Percentiles rank a stretch among this genome's conserved stretches.
These are phyloP conservation scores for Rafetus swinhoei DNA, from an alignment of 2,113 vertebrate genomes.

Conservation along the genomic window DNA sequence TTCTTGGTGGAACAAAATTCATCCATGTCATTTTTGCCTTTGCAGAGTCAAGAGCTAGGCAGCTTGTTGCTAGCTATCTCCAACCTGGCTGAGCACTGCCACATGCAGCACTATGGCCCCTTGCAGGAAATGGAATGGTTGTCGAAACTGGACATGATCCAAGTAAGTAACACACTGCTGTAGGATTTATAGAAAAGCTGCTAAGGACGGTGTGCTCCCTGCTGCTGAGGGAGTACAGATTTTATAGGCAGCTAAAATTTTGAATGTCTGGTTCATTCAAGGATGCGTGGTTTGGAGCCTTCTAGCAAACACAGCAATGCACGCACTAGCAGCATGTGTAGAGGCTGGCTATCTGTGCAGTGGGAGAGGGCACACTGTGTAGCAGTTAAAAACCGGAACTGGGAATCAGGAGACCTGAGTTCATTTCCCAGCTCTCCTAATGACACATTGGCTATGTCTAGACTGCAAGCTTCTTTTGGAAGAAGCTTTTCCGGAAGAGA, in stretches of 20 bases:
- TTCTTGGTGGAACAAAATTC: not conserved
- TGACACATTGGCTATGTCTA: not conserved
- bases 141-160: slow-evolving; percentile 79
- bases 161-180: slow-evolving; percentile 68
- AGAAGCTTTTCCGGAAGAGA: no score
- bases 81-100: slow-evolving; percentile 79
- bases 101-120: slow-evolving; percentile 53
- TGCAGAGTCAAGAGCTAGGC: slow-evolving; percentile 73
- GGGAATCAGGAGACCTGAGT: not conserved
- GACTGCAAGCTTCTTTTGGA: no score
- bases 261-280: not conserved
- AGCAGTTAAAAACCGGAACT: not conserved
- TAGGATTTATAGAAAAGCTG: not conserved
- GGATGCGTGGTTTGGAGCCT: not conserved
- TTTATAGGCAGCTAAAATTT: not conserved
- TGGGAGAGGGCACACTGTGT: accelerated
- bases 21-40: accelerated
- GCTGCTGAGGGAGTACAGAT: accelerated
- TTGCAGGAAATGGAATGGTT: slow-evolving; percentile 58
- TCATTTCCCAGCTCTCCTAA: not conserved
- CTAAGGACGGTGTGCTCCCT: not conserved
- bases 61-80: slow-evolving; percentile 71
- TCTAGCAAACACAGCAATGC: not conserved
- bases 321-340: accelerated
- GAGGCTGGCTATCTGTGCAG: not conserved